Percentiles rank a stretch among this genome's conserved stretches.
Evolutionary conservation across 2,113 vertebrate genomes (phyloP).

Genomic region (Thermophis baileyi): DNA sequence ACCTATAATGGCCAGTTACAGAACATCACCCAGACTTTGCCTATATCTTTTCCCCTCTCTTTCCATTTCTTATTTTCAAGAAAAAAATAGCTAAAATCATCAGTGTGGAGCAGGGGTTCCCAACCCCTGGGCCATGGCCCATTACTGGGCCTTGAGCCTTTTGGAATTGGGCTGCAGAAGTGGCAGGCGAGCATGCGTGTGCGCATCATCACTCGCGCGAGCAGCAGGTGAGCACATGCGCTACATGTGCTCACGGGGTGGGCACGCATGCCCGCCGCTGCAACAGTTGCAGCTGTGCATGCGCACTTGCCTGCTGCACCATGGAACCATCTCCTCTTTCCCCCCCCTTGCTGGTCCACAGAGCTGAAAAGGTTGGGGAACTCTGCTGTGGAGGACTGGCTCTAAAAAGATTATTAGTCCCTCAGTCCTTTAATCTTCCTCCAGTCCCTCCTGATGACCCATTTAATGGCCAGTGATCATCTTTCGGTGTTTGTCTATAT

Average conservation of each 20-base stretch:
- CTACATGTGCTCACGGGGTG: background rate
- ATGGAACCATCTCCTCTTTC: background rate
- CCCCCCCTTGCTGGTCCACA: background rate
- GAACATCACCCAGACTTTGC: background rate
- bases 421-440: background rate
- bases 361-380: background rate
- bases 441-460: background rate
- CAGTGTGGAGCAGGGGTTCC: background rate
- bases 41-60: background rate
- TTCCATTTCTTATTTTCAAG: background rate
- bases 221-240: background rate
- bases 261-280: fast-evolving
- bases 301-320: background rate
- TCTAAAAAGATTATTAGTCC: background rate
- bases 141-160: background rate
- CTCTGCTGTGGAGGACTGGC: background rate
- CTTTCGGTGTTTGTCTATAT: background rate
- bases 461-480: background rate
- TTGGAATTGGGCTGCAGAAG: background rate
- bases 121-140: background rate
- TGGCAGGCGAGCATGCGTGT: background rate
- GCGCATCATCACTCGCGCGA: fast-evolving
- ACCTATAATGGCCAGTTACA: background rate
- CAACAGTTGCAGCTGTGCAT: background rate
- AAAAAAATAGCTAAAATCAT: background rate